Evolutionary conservation across 2,797 vertebrate species (phyloP), one percentile per base, ranked within the genome.

Genomic region (Trichosurus vulpecula): DNA sequence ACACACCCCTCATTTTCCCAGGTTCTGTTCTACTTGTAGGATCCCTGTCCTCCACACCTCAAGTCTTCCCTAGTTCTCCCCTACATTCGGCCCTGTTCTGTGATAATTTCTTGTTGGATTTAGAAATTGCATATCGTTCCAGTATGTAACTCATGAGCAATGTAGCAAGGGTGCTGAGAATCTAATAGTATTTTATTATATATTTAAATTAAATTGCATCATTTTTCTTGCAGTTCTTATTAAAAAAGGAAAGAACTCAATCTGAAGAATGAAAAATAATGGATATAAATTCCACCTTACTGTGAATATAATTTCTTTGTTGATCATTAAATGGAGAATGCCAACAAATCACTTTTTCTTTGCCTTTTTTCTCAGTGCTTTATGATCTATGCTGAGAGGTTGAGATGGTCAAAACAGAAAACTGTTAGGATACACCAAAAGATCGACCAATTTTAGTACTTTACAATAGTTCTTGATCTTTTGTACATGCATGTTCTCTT

Each of bases 211-310:
- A 97, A 96, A 93, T 96, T 27, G 52, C 58, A 95, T 97, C 96
- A 97, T 98, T 96, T 95, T 96, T 97, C 52, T 93, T 96, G 54
- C 89, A 97, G 11, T 87, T 96, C 91, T 95, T 96, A 97, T 97
- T 97, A 97, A 97, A 97, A 93, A 97, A 90, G 94, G 97, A 98
- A 98, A 97, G 95, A 97, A 95, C 94, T 95, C 81, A 97, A 96
- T 97, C 90, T 97, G 94, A 97, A 97, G 96, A 96, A 97, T 41
- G 74, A 96, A 97, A 97, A 97, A 97, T 97, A 98, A 97, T 96
- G 94, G 57, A 93, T 94, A 95, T 90, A 97, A 96, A 96, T 90
- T 96, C 97, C 95, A 92, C 94, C 92, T 93, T 91, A 92, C 91
- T 94, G 96, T 94, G 91, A 97, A 96, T 96, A 95, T 93, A 97